Evolutionary conservation across 2,113 vertebrate species (phyloP), one percentile per base, ranked within the genome.

Genomic region (Melierax canorus): DNA sequence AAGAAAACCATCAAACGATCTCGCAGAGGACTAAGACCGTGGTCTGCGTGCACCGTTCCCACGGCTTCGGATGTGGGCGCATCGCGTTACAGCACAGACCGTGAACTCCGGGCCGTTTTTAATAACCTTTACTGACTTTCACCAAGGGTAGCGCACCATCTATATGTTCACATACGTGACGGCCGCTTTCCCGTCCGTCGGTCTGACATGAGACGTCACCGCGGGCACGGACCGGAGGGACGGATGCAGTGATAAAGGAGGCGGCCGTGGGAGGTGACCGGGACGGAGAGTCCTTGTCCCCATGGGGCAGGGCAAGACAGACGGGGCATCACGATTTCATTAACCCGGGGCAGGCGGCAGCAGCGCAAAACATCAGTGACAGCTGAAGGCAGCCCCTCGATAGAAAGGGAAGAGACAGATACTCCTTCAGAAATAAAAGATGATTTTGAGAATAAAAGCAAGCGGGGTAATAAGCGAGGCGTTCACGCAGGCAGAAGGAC

Each of bases 11-110:
- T 2, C 1, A 6, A 58, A 78, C 15, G 48, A 50, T 27, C 74
- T 71, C 18, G 1, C 32, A 43, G 55, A 77, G 58, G 80, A 88
- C 51, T 50, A 32, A 32, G 32, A 29, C n/a, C 7, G 2, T 8
- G 45, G 17, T 62, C 36, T 20, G 19, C 5, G 4, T 4, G 4
- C 30, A 20, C 29, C 16, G 2, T 7, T 50, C 71, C 71, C 43
- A 15, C 0, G 0, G 64, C 46, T 38, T 39, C 0, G 0, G 58
- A 48, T 39, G n/a, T 2, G 7, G 56, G 36, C 1, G 6, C 66
- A 24, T 14, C 38, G 29, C 39, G 43, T 62, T 17, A 11, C 0
- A 39, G 50, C 5, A 1, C 50, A 71, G 16, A 58, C 5, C 2
- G 2, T 18, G 63, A 76, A 21, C 43, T 6, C 16, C 1, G 15